Evolutionary conservation across 1,140 invertebrate species (phyloP), one percentile per base, ranked within the genome.

Genomic region (Drosophila rufa): DNA sequence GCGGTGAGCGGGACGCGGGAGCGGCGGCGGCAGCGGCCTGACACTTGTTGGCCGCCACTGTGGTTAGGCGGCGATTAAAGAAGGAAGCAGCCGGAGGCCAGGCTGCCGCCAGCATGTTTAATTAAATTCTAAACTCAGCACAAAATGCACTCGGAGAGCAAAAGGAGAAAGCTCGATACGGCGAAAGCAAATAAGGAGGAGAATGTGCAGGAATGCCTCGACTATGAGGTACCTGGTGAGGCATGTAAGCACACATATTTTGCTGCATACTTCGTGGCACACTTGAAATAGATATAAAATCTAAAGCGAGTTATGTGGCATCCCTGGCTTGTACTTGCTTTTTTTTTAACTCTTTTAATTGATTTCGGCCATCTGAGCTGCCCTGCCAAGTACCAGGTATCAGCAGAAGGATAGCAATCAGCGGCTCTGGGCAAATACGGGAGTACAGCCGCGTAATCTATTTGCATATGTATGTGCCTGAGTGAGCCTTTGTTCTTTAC

Each of bases 91-190:
- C 47, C 15, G 53, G 43, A 50, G 58, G 53, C 74, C 30, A 46
- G 50, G 36, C 59, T 43, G 59, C 53, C 46, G 53, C 53, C 66
- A 79, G 68, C 77, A 79, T 79, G 79, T 79, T 79, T 79, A 79
- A 79, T 79, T 79, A 79, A 79, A 79, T 79, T 79, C 77, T 79
- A 79, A 79, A 79, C 76, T 71, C 68, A 53, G 76, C 68, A 45
- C 55, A 73, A 74, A 73, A 73, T 74, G 70, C 75, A 78, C 38
- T 76, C 45, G 30, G 11, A 30, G 17, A 15, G 9, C 6, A 17
- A 11, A 14, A 8, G 14, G n/a, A 33, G 22, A 43, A 25, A 25
- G 19, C 53, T 55, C 53, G 36, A 55, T 55, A 55, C 42, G 38
- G 27, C 3, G 43, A 19, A 51, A 11, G 17, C 11, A 64, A 15